Evolutionary conservation across 2,888 invertebrate genomes (phyloP), one percentile per base, ranked within the genome.

Genomic region (Saturnia pavonia): DNA sequence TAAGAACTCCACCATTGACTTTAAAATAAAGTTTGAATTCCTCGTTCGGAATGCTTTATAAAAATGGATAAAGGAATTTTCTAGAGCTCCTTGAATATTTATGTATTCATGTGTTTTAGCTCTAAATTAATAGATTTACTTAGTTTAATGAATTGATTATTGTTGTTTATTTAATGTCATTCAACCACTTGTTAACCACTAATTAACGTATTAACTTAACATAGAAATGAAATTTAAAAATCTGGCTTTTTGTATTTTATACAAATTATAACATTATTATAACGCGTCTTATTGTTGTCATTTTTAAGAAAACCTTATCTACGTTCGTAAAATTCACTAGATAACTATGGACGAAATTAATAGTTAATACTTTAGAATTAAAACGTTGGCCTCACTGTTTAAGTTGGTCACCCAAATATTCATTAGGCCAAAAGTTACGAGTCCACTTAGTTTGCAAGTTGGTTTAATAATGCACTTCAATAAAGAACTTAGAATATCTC

Each of bases 401-500:
- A 25, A 12, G 12, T 51, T 51, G 12, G 16, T 19, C 25, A 25
- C 4, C 22, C 11, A 11, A 57, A 57, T 57, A 57, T 57, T 57
- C 25, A 57, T 57, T 25, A 25, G 12, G 4, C 57, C 25, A 11
- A 27, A 25, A 57, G 57, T 54, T 22, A 54, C 54, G n/a, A 51
- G n/a, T 27, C 71, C 45, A 25, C 51, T 70, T 69, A 74, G 70
- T 54, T 72, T 69, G 16, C 74, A 74, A 72, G 74, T 76, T 67
- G 11, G 68, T 65, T 72, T 74, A 80, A 77, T 77, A 77, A 78
- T 77, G 75, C 74, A 78, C 77, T 80, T 75, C 74, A 78, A 77
- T 77, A 79, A 78, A 84, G 77, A 77, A 79, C 76, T 76, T 73
- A 74, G 74, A 74, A 75, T 75, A 77, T 74, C 75, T 77, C 79